Percentiles rank a stretch among this genome's conserved stretches.
Evolutionary conservation across 2,797 vertebrate species (phyloP).

Genomic region (Sebastolobus altivelis): DNA sequence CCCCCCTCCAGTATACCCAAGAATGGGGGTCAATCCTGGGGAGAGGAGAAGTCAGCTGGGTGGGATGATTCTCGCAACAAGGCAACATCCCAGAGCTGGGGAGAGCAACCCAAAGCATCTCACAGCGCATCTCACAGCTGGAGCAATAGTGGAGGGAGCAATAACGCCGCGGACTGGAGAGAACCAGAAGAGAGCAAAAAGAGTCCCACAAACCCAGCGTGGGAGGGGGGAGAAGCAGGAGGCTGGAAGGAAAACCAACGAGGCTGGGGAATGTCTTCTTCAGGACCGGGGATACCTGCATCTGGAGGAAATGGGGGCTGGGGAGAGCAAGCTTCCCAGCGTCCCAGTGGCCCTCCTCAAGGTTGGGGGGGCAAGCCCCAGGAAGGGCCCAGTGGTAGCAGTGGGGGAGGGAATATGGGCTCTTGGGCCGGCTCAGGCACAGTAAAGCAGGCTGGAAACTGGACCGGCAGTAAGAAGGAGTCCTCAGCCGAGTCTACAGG

Average conservation of each 20-base stretch:
- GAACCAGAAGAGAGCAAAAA: conserved; percentile 94
- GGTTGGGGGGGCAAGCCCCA: conserved; percentile 88
- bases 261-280: conserved; percentile 80
- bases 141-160: conserved; percentile 86
- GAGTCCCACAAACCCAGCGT: conserved; percentile 85
- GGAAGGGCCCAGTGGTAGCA: conserved; percentile 87
- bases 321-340: conserved; percentile 87
- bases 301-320: conserved; percentile 84
- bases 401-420: conserved; percentile 74
- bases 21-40: conserved; percentile 90
- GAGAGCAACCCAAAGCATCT: conserved; percentile 91
- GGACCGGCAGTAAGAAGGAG: conserved; percentile 78
- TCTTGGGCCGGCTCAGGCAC: conserved; percentile 88
- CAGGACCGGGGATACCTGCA: conserved; percentile 81
- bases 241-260: conserved; percentile 90
- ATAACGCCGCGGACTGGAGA: conserved; percentile 88
- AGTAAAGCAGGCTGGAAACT: conserved; percentile 86
- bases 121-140: conserved; percentile 90
- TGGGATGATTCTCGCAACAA: conserved; percentile 93
- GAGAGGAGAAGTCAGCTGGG: conserved; percentile 90
- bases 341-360: conserved; percentile 89
- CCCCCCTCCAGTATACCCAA: conserved; percentile 86
- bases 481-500: conserved; percentile 86
- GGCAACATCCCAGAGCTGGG: conserved; percentile 90
- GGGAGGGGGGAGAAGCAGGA: conserved; percentile 91